Evolutionary conservation across 2,797 vertebrate species (phyloP).

Genomic region (Micropoecilia bifurca): DNA sequence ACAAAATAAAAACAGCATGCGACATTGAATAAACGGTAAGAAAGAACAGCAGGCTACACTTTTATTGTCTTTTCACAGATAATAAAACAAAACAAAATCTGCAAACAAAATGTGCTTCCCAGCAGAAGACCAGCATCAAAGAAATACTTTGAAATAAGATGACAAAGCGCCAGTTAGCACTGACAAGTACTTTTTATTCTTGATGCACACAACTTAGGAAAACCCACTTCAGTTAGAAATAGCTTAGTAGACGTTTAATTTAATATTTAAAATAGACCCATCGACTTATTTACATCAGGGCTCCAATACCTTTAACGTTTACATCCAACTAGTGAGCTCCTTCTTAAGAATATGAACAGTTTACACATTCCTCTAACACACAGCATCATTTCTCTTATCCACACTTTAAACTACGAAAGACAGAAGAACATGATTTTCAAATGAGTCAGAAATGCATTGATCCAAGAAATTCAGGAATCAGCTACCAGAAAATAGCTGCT

Average conservation of each 20-base stretch:
- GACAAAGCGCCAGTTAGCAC: neutral
- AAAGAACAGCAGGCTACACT: neutral
- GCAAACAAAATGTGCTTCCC: constrained; percentile 26
- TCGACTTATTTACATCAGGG: neutral
- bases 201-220: neutral
- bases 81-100: too few species aligned
- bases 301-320: neutral
- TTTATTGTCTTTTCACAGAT: neutral
- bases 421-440: neutral
- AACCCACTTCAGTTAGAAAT: neutral
- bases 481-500: neutral
- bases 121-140: constrained; percentile 29
- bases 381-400: neutral
- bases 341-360: neutral
- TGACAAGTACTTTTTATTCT: neutral
- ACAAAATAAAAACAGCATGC: too few species aligned
- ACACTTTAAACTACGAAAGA: neutral
- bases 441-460: neutral
- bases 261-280: neutral
- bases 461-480: neutral
- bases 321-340: neutral
- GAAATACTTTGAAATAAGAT: constrained; percentile 60
- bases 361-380: neutral
- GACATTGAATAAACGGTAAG: too few species aligned
- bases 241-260: neutral